These are phyloP conservation scores for Drosophila sproati DNA, from an alignment of 1,140 invertebrate species.

Conservation along the genomic window DNA sequence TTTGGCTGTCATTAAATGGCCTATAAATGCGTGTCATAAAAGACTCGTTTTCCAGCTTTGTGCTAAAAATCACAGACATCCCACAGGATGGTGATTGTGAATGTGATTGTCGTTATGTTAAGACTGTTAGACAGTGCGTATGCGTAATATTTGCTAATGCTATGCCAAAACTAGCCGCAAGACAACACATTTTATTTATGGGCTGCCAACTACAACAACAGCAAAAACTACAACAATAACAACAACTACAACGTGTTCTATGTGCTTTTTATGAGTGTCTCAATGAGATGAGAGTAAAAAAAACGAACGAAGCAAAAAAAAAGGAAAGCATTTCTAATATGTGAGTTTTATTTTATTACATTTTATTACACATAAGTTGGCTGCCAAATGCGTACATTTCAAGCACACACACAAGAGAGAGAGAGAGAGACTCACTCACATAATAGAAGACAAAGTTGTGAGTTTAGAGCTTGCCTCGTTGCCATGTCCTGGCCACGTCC, in stretches of 20 bases:
- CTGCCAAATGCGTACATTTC: constrained; percentile 62
- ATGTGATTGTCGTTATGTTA: constrained; percentile 57
- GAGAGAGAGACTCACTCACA: constrained; percentile 14
- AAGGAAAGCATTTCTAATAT: constrained; percentile 74
- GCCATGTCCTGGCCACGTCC: constrained; percentile 53
- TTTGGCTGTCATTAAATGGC: constrained; percentile 35
- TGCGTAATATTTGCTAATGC: constrained; percentile 62
- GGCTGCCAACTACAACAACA: constrained; percentile 28
- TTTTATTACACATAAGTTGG: constrained; percentile 79
- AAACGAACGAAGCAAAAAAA: constrained; percentile 34
- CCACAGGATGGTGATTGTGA: constrained; percentile 54
- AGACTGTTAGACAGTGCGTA: constrained; percentile 33
- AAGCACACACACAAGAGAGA: constrained; percentile 15
- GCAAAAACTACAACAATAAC: constrained; percentile 20
- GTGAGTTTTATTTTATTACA: constrained; percentile 81
- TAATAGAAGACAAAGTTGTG: constrained; percentile 46
- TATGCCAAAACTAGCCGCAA: constrained; percentile 57
- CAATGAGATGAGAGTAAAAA: constrained; percentile 13
- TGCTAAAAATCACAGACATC: constrained; percentile 26
- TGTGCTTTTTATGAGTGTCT: constrained; percentile 56
- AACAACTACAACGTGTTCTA: constrained; percentile 45
- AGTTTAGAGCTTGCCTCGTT: constrained; percentile 62
- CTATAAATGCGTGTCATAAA: constrained; percentile 46
- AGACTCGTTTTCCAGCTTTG: constrained; percentile 26
- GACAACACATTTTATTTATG: constrained; percentile 40